Conservation (phyloP, 2,888 invertebrate species). For the Ecliptopera silaceata region DNA sequence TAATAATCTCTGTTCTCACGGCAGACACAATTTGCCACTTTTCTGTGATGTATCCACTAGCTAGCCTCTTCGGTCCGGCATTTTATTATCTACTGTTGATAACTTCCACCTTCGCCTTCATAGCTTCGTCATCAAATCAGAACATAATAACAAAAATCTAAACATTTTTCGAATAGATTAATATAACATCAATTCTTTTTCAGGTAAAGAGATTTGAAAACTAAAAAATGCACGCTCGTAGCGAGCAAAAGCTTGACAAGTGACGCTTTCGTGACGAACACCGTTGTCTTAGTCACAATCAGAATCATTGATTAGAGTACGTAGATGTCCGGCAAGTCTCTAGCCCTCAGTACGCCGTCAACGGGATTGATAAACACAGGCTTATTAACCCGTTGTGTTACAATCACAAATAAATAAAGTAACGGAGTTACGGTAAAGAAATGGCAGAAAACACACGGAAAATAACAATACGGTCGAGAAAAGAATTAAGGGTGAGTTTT, state of each 20-base stretch:
- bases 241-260: slow-evolving; percentile 40
- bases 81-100: too few relatives aligned
- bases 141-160: too few relatives aligned
- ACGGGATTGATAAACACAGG: slow-evolving; percentile 45
- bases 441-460: slow-evolving; percentile 33
- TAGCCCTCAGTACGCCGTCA: slow-evolving; percentile 47
- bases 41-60: too few relatives aligned
- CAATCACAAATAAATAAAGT: slow-evolving; percentile 24
- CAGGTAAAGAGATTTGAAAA: not conserved
- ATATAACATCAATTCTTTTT: too few relatives aligned
- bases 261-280: slow-evolving; percentile 41
- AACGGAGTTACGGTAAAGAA: slow-evolving; percentile 22
- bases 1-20: too few relatives aligned
- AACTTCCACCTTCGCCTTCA: too few relatives aligned
- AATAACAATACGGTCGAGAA: slow-evolving; percentile 4
- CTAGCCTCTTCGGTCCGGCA: too few relatives aligned
- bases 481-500: slow-evolving; percentile 14
- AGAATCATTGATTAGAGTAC: slow-evolving; percentile 44
- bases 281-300: slow-evolving; percentile 39
- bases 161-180: too few relatives aligned
- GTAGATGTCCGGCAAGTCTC: slow-evolving; percentile 49
- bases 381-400: slow-evolving; percentile 28
- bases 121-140: too few relatives aligned
- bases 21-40: too few relatives aligned
- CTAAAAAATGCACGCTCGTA: not conserved